These are phyloP conservation scores for Ectobius pallidus DNA, from an alignment of 2,888 invertebrate species.

Conservation along the genomic window DNA sequence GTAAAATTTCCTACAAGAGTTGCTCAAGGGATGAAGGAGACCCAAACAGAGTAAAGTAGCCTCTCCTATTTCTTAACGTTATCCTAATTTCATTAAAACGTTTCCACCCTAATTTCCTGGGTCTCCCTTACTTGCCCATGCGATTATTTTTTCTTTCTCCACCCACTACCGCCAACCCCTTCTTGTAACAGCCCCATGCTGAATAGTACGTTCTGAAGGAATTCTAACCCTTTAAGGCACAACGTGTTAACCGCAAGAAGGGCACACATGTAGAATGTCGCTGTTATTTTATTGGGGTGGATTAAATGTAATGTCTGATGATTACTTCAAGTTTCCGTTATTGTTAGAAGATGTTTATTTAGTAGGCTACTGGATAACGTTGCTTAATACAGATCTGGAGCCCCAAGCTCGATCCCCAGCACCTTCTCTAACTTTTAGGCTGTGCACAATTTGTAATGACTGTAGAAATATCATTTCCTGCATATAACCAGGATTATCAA, in stretches of 20 bases:
- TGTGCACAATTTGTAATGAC: too few species aligned
- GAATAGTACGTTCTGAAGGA: not conserved
- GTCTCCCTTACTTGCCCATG: conserved; percentile 17
- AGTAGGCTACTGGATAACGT: too few species aligned
- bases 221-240: not conserved
- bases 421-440: too few species aligned
- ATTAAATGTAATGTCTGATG: too few species aligned
- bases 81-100: conserved; percentile 28
- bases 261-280: not conserved
- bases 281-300: too few species aligned
- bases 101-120: conserved; percentile 6
- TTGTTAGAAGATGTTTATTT: too few species aligned
- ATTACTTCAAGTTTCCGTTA: too few species aligned
- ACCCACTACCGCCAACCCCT: not conserved
- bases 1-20: not conserved
- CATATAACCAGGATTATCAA: too few species aligned
- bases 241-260: not conserved
- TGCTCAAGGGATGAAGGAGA: not conserved
- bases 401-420: too few species aligned
- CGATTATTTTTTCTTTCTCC: conserved; percentile 15
- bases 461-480: too few species aligned
- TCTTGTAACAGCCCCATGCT: too few species aligned
- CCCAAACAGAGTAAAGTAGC: not conserved
- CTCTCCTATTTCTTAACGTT: not conserved
- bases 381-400: too few species aligned